These are phyloP conservation scores for Melospiza georgiana DNA, from an alignment of 2,113 vertebrate species.

Conservation along the genomic window DNA sequence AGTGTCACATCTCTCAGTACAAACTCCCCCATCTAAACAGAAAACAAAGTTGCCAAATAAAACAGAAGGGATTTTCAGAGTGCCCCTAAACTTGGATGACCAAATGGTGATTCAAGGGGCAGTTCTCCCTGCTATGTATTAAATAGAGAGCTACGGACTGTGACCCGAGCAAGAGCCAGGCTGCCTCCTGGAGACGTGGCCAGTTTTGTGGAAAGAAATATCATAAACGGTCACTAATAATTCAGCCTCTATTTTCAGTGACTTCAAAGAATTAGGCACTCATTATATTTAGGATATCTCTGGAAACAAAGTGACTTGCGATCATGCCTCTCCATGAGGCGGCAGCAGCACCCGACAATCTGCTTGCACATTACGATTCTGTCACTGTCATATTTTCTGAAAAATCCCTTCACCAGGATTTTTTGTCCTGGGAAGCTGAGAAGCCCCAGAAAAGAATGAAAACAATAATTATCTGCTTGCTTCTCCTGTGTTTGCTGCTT, in stretches of 20 bases:
- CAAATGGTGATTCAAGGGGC: background rate
- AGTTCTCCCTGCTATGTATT: too few species aligned
- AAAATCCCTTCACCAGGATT: too few species aligned
- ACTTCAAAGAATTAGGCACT: background rate
- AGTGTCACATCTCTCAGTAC: background rate
- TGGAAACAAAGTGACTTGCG: background rate
- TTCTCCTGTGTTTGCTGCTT: too few species aligned
- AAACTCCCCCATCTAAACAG: background rate
- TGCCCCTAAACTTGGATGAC: background rate
- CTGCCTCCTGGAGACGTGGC: background rate
- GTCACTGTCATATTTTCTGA: too few species aligned
- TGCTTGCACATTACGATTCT: fast-evolving
- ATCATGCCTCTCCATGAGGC: background rate
- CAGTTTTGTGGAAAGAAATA: background rate
- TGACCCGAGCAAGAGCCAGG: fast-evolving
- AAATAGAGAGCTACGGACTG: background rate
- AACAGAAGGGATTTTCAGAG: background rate
- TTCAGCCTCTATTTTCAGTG: background rate
- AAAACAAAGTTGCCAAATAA: background rate
- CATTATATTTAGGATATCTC: background rate
- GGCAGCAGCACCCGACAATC: background rate
- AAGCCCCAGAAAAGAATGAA: too few species aligned
- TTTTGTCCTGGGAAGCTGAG: too few species aligned
- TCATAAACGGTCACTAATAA: background rate
- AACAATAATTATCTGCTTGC: too few species aligned